These are phyloP conservation scores for Coelopa pilipes DNA, from an alignment of 2,888 invertebrate genomes.

Conservation along the genomic window DNA sequence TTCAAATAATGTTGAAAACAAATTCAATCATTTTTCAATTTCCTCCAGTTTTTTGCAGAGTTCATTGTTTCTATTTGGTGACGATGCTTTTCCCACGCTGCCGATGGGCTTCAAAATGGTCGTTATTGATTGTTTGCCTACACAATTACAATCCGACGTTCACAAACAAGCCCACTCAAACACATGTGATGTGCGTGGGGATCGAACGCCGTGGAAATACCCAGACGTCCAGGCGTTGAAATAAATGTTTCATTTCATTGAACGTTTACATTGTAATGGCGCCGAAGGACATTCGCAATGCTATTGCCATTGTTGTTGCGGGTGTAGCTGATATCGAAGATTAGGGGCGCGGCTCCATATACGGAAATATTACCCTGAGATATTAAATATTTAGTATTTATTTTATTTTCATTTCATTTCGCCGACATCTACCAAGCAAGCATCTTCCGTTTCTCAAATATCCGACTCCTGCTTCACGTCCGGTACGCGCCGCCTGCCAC, in stretches of 20 bases:
- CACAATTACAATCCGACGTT: slow-evolving; percentile 4
- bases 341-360: no score
- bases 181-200: background rate
- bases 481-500: no score
- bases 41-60: slow-evolving; percentile 1
- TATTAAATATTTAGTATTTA: no score
- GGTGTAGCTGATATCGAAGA: no score
- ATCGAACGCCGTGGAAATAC: background rate
- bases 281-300: slow-evolving; percentile 1
- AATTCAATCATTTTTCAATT: slow-evolving; percentile 27
- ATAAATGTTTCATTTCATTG: slow-evolving; percentile 29
- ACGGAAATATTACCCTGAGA: no score
- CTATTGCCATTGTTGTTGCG: no score
- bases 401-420: no score
- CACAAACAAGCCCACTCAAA: background rate
- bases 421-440: no score
- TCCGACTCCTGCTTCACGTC: no score
- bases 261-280: background rate
- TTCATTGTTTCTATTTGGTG: slow-evolving; percentile 5
- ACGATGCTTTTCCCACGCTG: background rate
- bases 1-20: slow-evolving; percentile 10
- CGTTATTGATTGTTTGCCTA: slow-evolving; percentile 19
- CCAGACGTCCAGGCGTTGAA: slow-evolving; percentile 12
- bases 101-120: slow-evolving; percentile 29
- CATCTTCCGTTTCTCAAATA: no score